phyloP scores from a whole-genome alignment of 92 coral and sea anemone genomes.

The Porites divaricata region DNA sequence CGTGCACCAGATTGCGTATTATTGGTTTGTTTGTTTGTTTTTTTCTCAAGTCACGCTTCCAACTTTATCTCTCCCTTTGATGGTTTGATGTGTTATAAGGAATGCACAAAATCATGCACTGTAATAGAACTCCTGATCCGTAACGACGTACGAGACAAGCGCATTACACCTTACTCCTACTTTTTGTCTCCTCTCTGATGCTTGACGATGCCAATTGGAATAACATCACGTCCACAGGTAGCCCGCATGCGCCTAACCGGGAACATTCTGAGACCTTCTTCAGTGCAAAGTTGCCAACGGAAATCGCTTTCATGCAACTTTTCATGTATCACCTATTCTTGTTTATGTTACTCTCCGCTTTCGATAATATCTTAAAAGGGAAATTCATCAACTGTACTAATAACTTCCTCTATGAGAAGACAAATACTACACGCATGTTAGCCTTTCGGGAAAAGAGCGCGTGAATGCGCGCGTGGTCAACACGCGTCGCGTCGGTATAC shows the following conservation, averaged over 20 bases:
- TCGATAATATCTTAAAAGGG: not conserved
- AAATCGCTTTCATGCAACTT: not conserved
- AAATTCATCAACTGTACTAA: not conserved
- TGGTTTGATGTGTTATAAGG: not conserved
- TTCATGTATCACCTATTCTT: not conserved
- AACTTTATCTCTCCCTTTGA: not conserved
- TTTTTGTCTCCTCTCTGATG: not conserved
- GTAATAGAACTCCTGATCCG: not conserved
- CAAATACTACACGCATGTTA: not conserved
- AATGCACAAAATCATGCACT: not conserved
- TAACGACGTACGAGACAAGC: not conserved
- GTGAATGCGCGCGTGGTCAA: not conserved
- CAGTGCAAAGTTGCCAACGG: not conserved
- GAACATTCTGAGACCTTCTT: not conserved
- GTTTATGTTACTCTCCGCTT: not conserved
- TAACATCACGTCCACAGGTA: constrained; percentile 2
- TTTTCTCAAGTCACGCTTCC: no score
- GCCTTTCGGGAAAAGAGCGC: not conserved
- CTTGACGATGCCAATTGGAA: not conserved
- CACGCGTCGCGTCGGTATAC: not conserved
- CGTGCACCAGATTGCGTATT: no score
- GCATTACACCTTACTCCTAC: constrained; percentile 4
- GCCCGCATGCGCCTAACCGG: not conserved
- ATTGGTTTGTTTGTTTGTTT: no score
- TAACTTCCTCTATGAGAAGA: not conserved